Evolutionary conservation across 2,113 vertebrate species (phyloP).

Genomic region (Amphilophus citrinellus): DNA sequence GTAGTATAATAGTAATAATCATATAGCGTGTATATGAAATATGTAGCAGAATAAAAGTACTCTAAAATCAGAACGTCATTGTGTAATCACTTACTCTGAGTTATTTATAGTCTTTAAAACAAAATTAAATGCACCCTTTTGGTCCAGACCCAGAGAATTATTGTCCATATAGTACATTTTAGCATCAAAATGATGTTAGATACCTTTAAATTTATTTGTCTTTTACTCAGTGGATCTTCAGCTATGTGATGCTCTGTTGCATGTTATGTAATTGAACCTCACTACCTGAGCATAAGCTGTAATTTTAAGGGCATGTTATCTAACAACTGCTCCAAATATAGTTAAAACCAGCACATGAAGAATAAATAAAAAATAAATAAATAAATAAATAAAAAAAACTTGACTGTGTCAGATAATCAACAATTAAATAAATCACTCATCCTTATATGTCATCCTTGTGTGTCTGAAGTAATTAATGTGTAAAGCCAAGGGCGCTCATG

Average conservation of each 20-base stretch:
- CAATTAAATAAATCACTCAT: neutral
- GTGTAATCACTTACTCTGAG: neutral
- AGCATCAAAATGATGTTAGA: neutral
- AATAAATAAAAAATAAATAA: neutral
- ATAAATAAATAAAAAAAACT: too few relatives aligned
- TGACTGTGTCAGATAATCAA: neutral
- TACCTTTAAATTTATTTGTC: neutral
- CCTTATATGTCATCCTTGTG: neutral
- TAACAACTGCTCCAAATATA: neutral
- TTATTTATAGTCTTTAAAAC: neutral
- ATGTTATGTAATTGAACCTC: neutral
- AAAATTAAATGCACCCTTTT: neutral
- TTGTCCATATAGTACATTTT: neutral
- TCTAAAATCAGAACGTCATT: neutral
- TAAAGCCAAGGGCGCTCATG: neutral
- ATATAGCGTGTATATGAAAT: rapidly evolving
- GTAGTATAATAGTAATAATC: neutral
- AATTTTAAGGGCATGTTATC: neutral
- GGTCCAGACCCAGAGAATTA: neutral
- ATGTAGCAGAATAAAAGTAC: too few relatives aligned
- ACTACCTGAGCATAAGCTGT: neutral
- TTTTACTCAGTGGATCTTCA: neutral
- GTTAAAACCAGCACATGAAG: neutral
- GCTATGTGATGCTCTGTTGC: neutral
- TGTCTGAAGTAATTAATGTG: neutral